Percentiles rank a stretch among this genome's conserved stretches.
Evolutionary conservation across 2,797 vertebrate species (phyloP).

Genomic region (Mastacembelus armatus): DNA sequence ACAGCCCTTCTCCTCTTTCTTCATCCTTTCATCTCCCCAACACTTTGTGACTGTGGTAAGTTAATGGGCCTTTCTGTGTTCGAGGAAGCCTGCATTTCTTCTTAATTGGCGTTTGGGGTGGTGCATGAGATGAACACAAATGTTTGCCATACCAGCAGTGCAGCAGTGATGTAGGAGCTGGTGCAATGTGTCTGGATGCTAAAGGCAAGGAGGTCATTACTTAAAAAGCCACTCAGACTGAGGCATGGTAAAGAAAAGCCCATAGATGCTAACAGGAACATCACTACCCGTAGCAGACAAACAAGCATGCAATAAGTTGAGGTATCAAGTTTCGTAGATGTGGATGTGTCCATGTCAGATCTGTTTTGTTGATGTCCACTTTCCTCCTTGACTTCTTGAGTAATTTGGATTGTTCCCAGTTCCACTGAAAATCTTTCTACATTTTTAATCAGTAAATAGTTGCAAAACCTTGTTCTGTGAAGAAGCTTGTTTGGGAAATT

Average conservation of each 20-base stretch:
- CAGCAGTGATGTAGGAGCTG: slow-evolving; percentile 48
- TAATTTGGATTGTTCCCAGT: background rate
- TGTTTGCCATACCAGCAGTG: slow-evolving; percentile 69
- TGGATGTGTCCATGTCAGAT: background rate
- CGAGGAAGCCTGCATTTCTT: slow-evolving; percentile 72
- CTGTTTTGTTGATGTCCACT: background rate
- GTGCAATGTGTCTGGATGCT: slow-evolving; percentile 63
- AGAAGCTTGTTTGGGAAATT: background rate
- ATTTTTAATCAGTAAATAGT: background rate
- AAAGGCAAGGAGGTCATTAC: slow-evolving; percentile 45
- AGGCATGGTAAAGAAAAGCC: slow-evolving; percentile 19
- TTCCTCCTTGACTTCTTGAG: too few relatives aligned
- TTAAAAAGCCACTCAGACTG: slow-evolving; percentile 22
- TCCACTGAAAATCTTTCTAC: background rate
- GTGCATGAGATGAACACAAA: slow-evolving; percentile 62
- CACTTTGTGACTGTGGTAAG: slow-evolving; percentile 65
- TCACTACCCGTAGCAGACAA: slow-evolving; percentile 1
- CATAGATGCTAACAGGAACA: slow-evolving; percentile 29
- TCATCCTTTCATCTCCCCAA: slow-evolving; percentile 71
- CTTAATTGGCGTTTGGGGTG: slow-evolving; percentile 70
- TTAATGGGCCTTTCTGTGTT: slow-evolving; percentile 66
- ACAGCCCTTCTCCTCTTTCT: slow-evolving; percentile 66
- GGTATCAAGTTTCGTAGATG: background rate
- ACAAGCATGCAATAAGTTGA: background rate
- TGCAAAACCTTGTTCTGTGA: background rate